These are phyloP conservation scores for Leucania comma DNA, from an alignment of 2,888 invertebrate genomes.

Conservation along the genomic window DNA sequence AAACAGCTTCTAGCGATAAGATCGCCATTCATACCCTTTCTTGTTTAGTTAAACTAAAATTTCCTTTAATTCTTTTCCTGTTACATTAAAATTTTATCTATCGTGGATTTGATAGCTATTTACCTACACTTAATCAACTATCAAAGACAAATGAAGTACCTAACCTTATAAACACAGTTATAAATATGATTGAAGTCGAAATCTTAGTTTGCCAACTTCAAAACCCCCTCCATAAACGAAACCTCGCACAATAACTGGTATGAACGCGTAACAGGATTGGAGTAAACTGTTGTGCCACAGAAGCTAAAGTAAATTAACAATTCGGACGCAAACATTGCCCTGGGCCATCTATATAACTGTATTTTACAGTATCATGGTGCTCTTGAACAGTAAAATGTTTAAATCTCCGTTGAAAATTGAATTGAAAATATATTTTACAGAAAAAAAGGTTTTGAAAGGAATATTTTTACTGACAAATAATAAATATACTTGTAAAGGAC, in stretches of 20 bases:
- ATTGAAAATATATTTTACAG: background rate
- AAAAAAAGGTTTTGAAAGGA: background rate
- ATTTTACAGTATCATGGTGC: conserved; percentile 8
- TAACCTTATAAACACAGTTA: background rate
- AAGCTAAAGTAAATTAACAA: conserved; percentile 58
- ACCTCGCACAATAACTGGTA: conserved; percentile 17
- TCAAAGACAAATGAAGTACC: background rate
- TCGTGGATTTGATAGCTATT: background rate
- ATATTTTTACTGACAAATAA: background rate
- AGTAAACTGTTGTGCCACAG: conserved; percentile 41
- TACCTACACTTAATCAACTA: background rate
- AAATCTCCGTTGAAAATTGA: background rate
- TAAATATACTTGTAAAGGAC: background rate
- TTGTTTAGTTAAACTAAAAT: no score
- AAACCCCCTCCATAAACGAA: conserved; percentile 20
- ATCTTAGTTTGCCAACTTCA: background rate
- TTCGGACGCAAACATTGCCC: conserved; percentile 51
- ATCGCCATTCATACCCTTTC: background rate
- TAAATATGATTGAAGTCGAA: background rate
- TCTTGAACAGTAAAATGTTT: conserved; percentile 1
- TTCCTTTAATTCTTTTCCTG: background rate
- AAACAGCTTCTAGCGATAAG: conserved; percentile 3
- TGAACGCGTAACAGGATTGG: conserved; percentile 27
- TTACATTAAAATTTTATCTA: background rate
- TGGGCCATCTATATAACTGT: conserved; percentile 35